Evolutionary conservation across 2,888 invertebrate species (phyloP).

Genomic region (Tromatobia lineatoria): DNA sequence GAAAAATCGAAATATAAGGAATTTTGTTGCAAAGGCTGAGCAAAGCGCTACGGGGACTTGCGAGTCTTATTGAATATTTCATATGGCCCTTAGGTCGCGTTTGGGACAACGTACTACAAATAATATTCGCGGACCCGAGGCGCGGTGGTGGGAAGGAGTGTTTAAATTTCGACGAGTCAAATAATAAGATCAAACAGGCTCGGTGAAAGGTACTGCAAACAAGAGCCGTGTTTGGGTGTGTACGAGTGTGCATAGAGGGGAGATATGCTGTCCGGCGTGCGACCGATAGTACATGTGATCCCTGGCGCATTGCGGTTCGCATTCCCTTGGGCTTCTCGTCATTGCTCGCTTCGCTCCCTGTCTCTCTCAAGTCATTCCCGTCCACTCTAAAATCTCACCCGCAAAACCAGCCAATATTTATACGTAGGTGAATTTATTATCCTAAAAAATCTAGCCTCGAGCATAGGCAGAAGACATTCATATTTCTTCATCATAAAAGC

Average conservation of each 20-base stretch:
- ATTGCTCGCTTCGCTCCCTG: slow-evolving; percentile 13
- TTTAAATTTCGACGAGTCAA: slow-evolving; percentile 84
- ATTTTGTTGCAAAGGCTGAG: not conserved
- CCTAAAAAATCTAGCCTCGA: not conserved
- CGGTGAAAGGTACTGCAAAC: slow-evolving; percentile 80
- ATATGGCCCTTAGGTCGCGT: slow-evolving; percentile 35
- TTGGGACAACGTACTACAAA: slow-evolving; percentile 50
- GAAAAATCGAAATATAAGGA: no score
- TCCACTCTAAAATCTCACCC: slow-evolving; percentile 17
- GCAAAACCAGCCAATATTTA: slow-evolving; percentile 11
- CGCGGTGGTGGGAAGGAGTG: slow-evolving; percentile 74
- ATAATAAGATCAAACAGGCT: slow-evolving; percentile 84
- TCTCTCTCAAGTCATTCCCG: slow-evolving; percentile 28
- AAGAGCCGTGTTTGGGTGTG: slow-evolving; percentile 73
- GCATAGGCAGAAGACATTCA: not conserved
- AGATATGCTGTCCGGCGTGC: slow-evolving; percentile 43
- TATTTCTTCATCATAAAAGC: not conserved
- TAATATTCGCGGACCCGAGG: slow-evolving; percentile 59
- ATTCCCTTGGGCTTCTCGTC: slow-evolving; percentile 41
- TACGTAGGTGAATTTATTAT: not conserved
- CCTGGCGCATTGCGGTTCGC: slow-evolving; percentile 54
- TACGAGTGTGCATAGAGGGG: slow-evolving; percentile 39
- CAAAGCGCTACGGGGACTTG: not conserved
- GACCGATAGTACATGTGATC: slow-evolving; percentile 53
- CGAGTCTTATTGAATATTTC: slow-evolving; percentile 37